phyloP scores from a whole-genome alignment of 2,113 vertebrate species.

The Anthoscopus minutus region DNA sequence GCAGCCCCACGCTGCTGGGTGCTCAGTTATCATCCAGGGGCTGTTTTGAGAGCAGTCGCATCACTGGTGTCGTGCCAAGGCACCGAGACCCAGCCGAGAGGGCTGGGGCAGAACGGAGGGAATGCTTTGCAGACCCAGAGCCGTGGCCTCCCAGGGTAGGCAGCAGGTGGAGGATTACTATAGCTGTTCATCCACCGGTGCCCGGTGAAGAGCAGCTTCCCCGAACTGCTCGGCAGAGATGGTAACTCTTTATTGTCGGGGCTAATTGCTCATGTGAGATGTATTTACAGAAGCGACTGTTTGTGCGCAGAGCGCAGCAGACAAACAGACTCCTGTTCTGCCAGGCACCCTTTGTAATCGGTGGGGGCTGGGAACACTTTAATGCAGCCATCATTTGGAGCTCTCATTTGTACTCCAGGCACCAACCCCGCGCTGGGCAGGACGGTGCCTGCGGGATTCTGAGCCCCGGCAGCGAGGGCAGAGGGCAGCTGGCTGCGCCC shows the following conservation, averaged over 20 bases:
- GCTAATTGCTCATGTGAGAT: slow-evolving; percentile 52
- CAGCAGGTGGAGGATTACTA: neutral
- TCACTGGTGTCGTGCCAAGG: accelerated
- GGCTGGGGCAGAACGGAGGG: neutral
- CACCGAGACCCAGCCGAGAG: neutral
- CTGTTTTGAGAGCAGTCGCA: accelerated
- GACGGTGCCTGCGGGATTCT: neutral
- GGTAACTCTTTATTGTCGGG: neutral
- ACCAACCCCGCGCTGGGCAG: neutral
- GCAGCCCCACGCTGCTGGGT: neutral
- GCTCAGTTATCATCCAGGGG: neutral
- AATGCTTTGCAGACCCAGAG: neutral
- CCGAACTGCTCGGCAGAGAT: neutral
- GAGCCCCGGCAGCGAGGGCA: neutral
- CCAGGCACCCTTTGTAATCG: slow-evolving; percentile 26
- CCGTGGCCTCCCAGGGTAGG: neutral
- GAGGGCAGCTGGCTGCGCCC: accelerated
- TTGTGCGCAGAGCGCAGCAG: slow-evolving; percentile 13
- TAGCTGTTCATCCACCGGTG: neutral
- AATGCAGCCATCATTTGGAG: neutral
- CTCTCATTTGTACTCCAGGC: neutral
- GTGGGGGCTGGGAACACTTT: slow-evolving; percentile 17
- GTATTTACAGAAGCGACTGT: slow-evolving; percentile 42
- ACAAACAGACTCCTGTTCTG: slow-evolving; percentile 58
- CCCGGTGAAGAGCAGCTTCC: neutral